Conservation (phyloP, 2,113 vertebrate species). For the Ceratotherium simum region DNA sequence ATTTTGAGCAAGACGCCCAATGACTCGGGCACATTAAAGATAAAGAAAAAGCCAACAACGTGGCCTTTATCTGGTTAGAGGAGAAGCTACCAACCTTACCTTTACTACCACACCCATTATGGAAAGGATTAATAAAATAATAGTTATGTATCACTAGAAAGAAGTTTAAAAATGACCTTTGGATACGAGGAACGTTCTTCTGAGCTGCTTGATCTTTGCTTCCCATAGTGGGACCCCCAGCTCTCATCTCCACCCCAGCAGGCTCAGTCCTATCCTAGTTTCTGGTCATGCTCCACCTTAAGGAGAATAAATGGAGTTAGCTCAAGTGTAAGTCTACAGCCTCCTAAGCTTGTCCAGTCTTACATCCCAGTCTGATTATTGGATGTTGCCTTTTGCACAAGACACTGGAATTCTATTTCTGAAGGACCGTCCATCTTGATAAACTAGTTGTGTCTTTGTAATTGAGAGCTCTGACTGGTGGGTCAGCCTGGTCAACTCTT, state of each 20-base stretch:
- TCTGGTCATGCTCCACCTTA: not conserved
- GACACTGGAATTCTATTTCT: not conserved
- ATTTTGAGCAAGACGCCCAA: not conserved
- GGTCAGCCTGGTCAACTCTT: not conserved
- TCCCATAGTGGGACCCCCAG: not conserved
- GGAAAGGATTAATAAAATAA: accelerated
- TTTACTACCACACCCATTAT: not conserved
- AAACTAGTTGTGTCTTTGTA: not conserved
- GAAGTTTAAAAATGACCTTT: not conserved
- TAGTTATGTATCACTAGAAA: not conserved
- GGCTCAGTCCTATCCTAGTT: not conserved
- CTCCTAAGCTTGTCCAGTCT: not conserved
- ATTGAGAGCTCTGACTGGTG: accelerated
- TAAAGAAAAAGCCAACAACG: not conserved
- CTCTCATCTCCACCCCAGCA: not conserved
- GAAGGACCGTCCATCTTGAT: not conserved
- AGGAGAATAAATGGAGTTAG: not conserved
- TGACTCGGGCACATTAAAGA: not conserved
- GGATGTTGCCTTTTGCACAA: not conserved
- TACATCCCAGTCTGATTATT: not conserved
- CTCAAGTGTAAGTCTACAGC: not conserved
- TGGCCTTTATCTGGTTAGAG: not conserved
- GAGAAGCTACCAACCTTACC: not conserved
- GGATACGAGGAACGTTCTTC: not conserved
- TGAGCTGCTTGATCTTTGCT: not conserved